Base-by-base conservation (phyloP, 2,888 invertebrate genomes). In the Trichacis sp. region DNA sequence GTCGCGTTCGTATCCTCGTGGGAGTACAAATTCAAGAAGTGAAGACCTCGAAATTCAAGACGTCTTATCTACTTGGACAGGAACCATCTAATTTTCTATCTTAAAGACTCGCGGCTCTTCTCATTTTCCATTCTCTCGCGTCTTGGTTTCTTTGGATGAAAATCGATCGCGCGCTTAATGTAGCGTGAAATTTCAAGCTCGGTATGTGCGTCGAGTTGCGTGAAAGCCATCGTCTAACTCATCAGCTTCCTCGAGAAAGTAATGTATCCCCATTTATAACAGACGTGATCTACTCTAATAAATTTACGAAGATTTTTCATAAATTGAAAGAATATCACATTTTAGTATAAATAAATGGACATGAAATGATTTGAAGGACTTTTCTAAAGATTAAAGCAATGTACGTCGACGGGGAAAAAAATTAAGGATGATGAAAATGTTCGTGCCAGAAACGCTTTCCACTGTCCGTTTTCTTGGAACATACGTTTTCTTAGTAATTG, bases 81-180 rank as follows among this genome's bases (percentile, higher is more conserved):
- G 49, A 62, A 66, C 59, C 54, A 62, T 62, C 61, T 66, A 66
- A 58, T 66, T 62, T 65, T 65, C 65, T 43, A 61, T 58, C 54
- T 61, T 43, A 46, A 62, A 36, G 54, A 58, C 51, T 62, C 53
- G 47, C 57, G 57, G 52, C 57, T 61, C 61, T 57, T 33, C 47
- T 62, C 54, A 57, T 54, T 55, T 61, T 61, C 54, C 54, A 54
- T 54, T 54, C 54, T 61, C 50, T 48, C 57, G 53, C 49, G 56
- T 66, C 36, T 50, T 24, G 30, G 51, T 65, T 57, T 54, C 46
- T 67, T 59, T 36, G 42, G 53, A 51, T 15, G 64, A 58, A 59
- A 75, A 73, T 74, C 75, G 76, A 69, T 77, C 72, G 67, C 59
- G 52, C 65, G 69, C 65, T 69, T 74, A 77, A 77, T 72, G 76